Conservation (phyloP, 2,888 invertebrate species). For the Lycophotia porphyrea region DNA sequence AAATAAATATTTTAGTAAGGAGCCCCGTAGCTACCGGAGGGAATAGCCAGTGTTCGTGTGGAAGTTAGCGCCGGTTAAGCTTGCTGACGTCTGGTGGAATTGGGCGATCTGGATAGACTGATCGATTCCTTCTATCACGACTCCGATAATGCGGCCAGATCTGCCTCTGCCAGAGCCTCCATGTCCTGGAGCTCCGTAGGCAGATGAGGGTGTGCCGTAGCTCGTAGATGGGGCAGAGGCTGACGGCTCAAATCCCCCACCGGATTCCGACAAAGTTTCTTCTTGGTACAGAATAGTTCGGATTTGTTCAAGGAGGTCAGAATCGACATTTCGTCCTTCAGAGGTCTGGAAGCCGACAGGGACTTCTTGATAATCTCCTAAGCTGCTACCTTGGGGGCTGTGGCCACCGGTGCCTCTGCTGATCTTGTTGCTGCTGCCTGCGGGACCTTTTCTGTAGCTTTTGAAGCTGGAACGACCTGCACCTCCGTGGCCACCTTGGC, state of each 20-base stretch:
- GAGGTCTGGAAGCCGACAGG: constrained; percentile 4
- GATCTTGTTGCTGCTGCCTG: not conserved
- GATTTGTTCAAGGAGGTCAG: constrained; percentile 28
- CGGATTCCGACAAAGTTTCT: not conserved
- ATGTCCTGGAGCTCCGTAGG: not conserved
- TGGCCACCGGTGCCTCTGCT: not conserved
- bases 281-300: constrained; percentile 18
- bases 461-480: not conserved
- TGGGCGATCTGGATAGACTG: constrained; percentile 29
- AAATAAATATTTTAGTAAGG: not conserved
- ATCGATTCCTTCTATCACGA: not conserved
- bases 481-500: not conserved
- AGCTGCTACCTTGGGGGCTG: not conserved
- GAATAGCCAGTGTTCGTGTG: not conserved
- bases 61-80: too few species aligned
- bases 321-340: constrained; percentile 27
- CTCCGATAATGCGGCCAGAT: constrained; percentile 7
- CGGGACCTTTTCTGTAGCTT: not conserved
- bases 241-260: not conserved
- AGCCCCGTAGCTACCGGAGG: not conserved
- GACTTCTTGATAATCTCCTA: not conserved
- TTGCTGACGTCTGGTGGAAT: constrained; percentile 9
- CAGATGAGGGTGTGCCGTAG: not conserved
- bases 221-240: not conserved
- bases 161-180: not conserved